Evolutionary conservation across 2,113 vertebrate genomes (phyloP), one percentile per base, ranked within the genome.

Genomic region (Semicossyphus pulcher): DNA sequence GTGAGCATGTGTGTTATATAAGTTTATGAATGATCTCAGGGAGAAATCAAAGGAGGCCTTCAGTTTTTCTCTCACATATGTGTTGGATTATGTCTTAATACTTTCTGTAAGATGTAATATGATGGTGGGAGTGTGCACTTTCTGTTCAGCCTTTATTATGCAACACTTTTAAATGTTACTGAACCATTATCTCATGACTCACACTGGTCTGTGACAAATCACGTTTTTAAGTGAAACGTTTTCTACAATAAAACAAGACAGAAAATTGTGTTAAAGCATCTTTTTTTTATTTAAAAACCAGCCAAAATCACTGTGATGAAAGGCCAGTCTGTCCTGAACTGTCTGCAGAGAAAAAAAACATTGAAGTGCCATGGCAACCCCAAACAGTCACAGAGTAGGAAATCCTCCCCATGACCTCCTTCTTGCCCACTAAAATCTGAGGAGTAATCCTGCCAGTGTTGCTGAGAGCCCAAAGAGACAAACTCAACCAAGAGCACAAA

Each of bases 321-420:
- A 87, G 80, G 52, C 57, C 10, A 2, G 48, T 80, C 75, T 78
- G 81, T 79, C 51, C 65, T 54, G 41, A 54, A 73, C 41, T 73
- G 58, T 62, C 47, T 68, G 25, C 20, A 25, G 36, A 44, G 34
- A 61, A 45, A 76, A 73, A 74, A 80, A 80, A 65, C 57, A 10
- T 44, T 72, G 26, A 39, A 28, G 20, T 23, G 1, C 72, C 83
- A 86, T 76, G 75, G 87, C 63, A 84, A 88, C 86, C 34, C 48
- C 48, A 58, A 88, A 76, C 84, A 75, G 74, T 81, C 60, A 31
- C 60, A 76, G 72, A 63, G 48, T 25, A 84, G 83, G 66, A 90
- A 86, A 82, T 83, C 85, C 85, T 84, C 71, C 81, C 67, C 44
- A 51, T 83, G 81, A 84, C 81, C 82, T 86, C 73, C 73, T 77